Percentiles rank a stretch among this genome's conserved stretches.
These are phyloP conservation scores for Fregata magnificens DNA, from an alignment of 2,113 vertebrate genomes.

Conservation along the genomic window DNA sequence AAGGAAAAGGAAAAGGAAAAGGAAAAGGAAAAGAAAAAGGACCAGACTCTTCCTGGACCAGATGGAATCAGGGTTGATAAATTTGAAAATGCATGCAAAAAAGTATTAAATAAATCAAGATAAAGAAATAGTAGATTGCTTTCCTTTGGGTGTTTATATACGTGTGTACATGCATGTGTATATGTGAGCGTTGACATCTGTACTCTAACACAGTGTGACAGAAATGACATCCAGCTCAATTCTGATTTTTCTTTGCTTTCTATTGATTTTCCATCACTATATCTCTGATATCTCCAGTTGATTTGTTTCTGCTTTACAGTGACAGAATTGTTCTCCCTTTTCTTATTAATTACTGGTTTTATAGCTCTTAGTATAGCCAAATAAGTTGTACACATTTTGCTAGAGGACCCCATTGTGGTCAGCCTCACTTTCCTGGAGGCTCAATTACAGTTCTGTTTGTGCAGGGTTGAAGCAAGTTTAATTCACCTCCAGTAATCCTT, in stretches of 20 bases:
- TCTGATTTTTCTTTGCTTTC: not conserved
- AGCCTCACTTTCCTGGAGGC: fast-evolving
- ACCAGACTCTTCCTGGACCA: not conserved
- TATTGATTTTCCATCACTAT: not conserved
- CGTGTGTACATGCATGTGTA: too few species aligned
- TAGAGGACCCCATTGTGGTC: not conserved
- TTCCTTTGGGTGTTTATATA: not conserved
- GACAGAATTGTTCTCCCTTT: not conserved
- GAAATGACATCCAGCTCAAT: not conserved
- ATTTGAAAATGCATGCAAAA: not conserved
- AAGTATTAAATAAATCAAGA: not conserved
- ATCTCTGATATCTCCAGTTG: not conserved
- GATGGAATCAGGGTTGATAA: not conserved
- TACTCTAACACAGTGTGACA: not conserved
- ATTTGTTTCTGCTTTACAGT: not conserved
- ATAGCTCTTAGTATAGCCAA: not conserved
- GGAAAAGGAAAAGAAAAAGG: fast-evolving
- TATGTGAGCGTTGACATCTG: not conserved
- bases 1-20: fast-evolving
- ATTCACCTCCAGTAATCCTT: not conserved
- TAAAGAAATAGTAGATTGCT: not conserved
- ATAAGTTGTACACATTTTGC: not conserved
- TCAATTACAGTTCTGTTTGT: not conserved
- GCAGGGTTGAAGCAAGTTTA: not conserved
- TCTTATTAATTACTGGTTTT: not conserved